These are phyloP conservation scores for Aquatica leii DNA, from an alignment of 2,888 invertebrate species.

Conservation along the genomic window DNA sequence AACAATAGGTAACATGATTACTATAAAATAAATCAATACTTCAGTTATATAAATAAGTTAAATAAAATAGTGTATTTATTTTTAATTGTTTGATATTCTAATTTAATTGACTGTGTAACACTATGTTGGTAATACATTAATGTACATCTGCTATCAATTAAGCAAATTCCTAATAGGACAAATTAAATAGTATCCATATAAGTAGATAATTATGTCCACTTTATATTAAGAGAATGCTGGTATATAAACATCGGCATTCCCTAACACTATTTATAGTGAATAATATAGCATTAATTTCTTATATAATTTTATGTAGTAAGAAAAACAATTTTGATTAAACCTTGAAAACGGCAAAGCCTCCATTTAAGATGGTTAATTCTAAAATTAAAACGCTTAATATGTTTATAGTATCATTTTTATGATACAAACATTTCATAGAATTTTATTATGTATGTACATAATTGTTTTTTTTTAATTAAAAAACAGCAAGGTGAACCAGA, in stretches of 20 bases:
- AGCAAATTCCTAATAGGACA: constrained; percentile 1
- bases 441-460: too few relatives aligned
- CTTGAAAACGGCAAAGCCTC: not conserved
- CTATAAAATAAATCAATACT: too few relatives aligned
- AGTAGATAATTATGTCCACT: not conserved
- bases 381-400: not conserved
- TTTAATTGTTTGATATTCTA: too few relatives aligned
- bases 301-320: constrained; percentile 6
- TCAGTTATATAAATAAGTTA: too few relatives aligned
- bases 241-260: not conserved
- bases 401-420: not conserved
- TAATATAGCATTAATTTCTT: not conserved
- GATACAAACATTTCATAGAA: not conserved
- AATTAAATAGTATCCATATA: not conserved
- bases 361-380: not conserved
- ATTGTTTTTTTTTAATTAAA: too few relatives aligned
- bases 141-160: constrained; percentile 7
- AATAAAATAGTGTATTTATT: too few relatives aligned
- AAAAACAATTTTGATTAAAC: not conserved
- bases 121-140: not conserved
- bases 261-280: not conserved
- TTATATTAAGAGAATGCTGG: constrained; percentile 1
- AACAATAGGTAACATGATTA: too few relatives aligned
- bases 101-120: too few relatives aligned
- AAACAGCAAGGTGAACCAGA: too few relatives aligned